Conservation (phyloP, 2,797 vertebrate species). For the Cynopterus sphinx region DNA sequence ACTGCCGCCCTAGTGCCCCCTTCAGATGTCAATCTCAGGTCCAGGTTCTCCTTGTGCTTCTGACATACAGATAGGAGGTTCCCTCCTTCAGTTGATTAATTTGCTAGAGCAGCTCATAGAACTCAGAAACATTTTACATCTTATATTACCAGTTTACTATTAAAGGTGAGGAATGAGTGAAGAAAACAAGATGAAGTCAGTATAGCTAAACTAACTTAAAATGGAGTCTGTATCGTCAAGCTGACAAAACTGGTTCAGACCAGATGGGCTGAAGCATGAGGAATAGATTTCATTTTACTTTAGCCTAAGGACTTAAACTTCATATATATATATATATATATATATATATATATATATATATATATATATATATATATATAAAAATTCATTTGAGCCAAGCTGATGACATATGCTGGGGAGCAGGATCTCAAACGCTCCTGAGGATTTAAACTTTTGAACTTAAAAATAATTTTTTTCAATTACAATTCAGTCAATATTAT, state of each 20-base stretch:
- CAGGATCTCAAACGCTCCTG: too few species aligned
- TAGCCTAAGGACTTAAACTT: not conserved
- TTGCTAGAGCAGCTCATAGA: not conserved
- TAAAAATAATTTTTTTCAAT: too few species aligned
- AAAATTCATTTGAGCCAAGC: too few species aligned
- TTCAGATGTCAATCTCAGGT: not conserved
- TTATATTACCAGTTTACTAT: not conserved
- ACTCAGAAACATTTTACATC: not conserved
- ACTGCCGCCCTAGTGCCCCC: fast-evolving
- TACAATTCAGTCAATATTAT: too few species aligned
- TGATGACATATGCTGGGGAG: too few species aligned
- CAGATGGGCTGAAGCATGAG: not conserved
- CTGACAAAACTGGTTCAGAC: not conserved
- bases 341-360: too few species aligned
- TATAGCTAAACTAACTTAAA: not conserved
- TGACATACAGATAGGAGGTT: not conserved
- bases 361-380: too few species aligned
- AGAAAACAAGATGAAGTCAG: too few species aligned
- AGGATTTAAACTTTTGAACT: too few species aligned
- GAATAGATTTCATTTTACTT: not conserved
- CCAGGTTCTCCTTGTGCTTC: not conserved
- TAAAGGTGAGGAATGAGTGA: too few species aligned
- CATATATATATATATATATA: too few species aligned
- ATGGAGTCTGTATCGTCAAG: not conserved
- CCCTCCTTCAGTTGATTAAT: not conserved